Conservation (phyloP, 2,797 vertebrate genomes). For the Steatocranus sp. region DNA sequence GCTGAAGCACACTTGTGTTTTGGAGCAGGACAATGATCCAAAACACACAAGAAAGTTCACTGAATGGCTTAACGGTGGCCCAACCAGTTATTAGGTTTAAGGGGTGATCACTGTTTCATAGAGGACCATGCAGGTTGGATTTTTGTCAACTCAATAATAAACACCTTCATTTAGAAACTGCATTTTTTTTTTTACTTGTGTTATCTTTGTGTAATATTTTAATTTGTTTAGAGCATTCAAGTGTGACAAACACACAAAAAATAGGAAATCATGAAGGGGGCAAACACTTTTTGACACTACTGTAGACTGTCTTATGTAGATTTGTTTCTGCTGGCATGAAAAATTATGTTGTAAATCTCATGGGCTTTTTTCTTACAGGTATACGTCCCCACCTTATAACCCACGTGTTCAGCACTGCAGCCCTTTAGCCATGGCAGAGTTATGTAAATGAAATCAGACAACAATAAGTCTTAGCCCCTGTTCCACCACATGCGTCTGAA, state of each 20-base stretch:
- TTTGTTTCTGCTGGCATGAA: neutral
- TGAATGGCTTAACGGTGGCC: neutral
- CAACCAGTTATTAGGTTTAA: rapidly evolving
- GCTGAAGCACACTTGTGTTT: too few species aligned
- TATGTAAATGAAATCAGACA: slow-evolving; percentile 26
- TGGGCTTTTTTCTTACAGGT: neutral
- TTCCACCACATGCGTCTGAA: slow-evolving; percentile 4
- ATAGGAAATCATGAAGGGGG: neutral
- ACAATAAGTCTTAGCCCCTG: slow-evolving; percentile 1
- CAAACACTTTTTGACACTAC: neutral
- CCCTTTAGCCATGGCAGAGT: neutral
- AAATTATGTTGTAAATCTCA: neutral
- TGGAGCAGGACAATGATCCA: neutral
- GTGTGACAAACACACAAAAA: neutral
- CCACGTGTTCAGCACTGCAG: neutral
- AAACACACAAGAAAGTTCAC: neutral
- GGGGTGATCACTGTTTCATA: rapidly evolving
- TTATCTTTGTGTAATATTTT: neutral
- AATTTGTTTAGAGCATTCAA: neutral
- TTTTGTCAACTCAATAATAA: neutral
- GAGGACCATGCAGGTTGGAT: neutral
- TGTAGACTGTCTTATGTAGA: neutral
- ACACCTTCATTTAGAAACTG: neutral
- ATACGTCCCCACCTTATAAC: neutral
- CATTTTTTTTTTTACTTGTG: neutral